Evolutionary conservation across 2,888 invertebrate genomes (phyloP), one percentile per base, ranked within the genome.

Genomic region (Dilophus febrilis): DNA sequence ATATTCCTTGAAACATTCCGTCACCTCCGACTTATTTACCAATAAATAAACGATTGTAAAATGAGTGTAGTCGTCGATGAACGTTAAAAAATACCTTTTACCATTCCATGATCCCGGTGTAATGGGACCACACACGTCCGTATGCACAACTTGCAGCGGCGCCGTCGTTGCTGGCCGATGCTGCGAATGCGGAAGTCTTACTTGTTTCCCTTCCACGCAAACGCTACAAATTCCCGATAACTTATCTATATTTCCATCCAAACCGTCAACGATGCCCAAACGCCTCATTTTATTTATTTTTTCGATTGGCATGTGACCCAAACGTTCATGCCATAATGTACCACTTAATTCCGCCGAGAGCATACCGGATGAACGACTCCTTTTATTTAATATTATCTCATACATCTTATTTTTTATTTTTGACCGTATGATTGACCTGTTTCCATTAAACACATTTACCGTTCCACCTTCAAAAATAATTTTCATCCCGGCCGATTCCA

Each of bases 131-230:
- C 28, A 31, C 13, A 30, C 38, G 14, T 38, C 38, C 2, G 32
- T 38, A n/a, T 38, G 38, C 4, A 38, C 35, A 13, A 40, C 7
- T 16, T 40, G 30, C 29, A 28, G 16, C 16, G 30, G 16, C 13
- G 34, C 28, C 12, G 2, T 28, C 14, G 39, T 34, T 39, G 22
- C n/a, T 11, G 13, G 13, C 18, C 14, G 13, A 2, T n/a, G 4
- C 12, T 11, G n/a, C 12, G 12, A 3, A 11, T 32, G 32, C 10
- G 38, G 38, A 22, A 26, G 14, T 13, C 38, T 31, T 11, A 7
- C 35, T 19, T 41, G 35, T 30, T 38, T 41, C 2, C 38, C 38
- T 14, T 29, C 3, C 7, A 38, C 22, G 29, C 38, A 35, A 11
- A 35, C 10, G 12, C 38, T 34, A 38, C 38, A 41, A 16, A 37